Percentiles rank a stretch among this genome's conserved stretches.
These are phyloP conservation scores for Schizopygopsis malacanthus DNA, from an alignment of 2,797 vertebrate genomes.

Conservation along the genomic window DNA sequence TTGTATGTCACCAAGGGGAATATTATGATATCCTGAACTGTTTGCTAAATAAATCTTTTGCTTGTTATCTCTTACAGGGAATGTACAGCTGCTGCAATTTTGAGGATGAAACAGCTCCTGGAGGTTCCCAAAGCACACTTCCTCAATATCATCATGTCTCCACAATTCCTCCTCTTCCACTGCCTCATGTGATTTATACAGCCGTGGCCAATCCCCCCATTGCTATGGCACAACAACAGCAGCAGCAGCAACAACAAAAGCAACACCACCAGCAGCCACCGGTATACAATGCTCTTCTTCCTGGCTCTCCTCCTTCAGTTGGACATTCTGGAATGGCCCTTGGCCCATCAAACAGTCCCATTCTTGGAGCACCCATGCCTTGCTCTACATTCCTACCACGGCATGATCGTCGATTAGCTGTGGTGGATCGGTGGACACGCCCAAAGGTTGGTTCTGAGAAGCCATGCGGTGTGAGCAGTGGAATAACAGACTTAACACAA, in stretches of 20 bases:
- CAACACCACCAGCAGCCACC: conserved; percentile 80
- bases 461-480: conserved; percentile 64
- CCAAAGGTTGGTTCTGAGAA: conserved; percentile 74
- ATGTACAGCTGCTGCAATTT: conserved; percentile 95
- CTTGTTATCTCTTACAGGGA: conserved; percentile 75
- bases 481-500: conserved; percentile 68
- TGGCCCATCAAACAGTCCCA: conserved; percentile 83
- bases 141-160: conserved; percentile 79
- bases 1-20: conserved; percentile 32
- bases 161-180: conserved; percentile 72
- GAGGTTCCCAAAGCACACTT: conserved; percentile 73
- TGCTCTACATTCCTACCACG: conserved; percentile 86
- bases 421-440: conserved; percentile 87
- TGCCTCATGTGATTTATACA: conserved; percentile 77
- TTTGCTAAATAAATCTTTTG: conserved; percentile 42
- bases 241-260: conserved; percentile 74
- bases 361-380: conserved; percentile 83
- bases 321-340: conserved; percentile 81
- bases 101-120: conserved; percentile 81
- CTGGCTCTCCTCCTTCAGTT: conserved; percentile 73
- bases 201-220: conserved; percentile 78
- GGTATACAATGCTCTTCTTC: conserved; percentile 78
- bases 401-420: conserved; percentile 82
- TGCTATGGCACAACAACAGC: conserved; percentile 72
- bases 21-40: conserved; percentile 28